Conservation (phyloP, 1,140 invertebrate species). For the Zaprionus ghesquierei region DNA sequence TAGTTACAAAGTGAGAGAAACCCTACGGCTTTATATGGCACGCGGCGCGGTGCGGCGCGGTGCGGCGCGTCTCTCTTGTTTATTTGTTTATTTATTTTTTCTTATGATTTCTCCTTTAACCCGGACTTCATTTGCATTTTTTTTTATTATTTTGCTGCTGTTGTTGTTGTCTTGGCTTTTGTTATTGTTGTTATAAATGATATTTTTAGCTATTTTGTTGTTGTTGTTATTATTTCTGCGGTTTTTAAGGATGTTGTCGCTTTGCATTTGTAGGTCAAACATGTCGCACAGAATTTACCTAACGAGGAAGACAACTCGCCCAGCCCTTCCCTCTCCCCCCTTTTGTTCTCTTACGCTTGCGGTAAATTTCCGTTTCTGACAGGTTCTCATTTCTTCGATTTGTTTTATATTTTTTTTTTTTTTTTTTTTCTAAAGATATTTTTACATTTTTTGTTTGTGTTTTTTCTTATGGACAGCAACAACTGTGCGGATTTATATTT, state of each 20-base stretch:
- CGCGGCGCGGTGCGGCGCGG: not conserved
- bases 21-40: not conserved
- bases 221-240: not conserved
- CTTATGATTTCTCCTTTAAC: conserved; percentile 51
- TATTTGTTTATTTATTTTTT: conserved; percentile 17
- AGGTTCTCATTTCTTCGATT: not conserved
- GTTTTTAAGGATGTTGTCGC: conserved; percentile 10
- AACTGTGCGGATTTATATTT: conserved; percentile 24
- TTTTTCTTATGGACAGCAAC: conserved; percentile 32
- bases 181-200: conserved; percentile 44
- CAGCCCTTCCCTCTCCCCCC: not conserved
- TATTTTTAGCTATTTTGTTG: conserved; percentile 1
- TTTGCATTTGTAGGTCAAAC: conserved; percentile 55
- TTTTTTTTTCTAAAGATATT: conserved; percentile 7
- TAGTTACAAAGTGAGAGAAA: not conserved
- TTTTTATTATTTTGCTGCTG: not conserved
- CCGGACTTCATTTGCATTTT: conserved; percentile 61
- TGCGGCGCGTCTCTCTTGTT: not conserved
- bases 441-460: conserved; percentile 3
- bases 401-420: not conserved
- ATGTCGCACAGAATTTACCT: not conserved
- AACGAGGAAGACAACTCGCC: not conserved
- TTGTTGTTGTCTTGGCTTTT: conserved; percentile 28
- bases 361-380: not conserved
- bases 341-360: not conserved